phyloP scores from a whole-genome alignment of 2,888 invertebrate species.

The Acanthosoma haemorrhoidale region DNA sequence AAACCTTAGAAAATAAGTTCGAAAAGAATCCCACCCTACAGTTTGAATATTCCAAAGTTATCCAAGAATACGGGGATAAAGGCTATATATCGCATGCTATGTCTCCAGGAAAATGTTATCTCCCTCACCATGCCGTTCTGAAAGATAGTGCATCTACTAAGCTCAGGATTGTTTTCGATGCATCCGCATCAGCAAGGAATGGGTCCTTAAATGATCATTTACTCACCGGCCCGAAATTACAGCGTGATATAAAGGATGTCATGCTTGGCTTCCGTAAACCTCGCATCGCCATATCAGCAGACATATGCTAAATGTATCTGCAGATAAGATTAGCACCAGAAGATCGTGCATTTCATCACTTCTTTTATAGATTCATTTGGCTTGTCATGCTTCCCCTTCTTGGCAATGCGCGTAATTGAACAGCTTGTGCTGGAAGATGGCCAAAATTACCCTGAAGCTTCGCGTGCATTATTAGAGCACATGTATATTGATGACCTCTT shows the following conservation, averaged over 20 bases:
- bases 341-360: neutral
- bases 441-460: neutral
- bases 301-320: constrained; percentile 26
- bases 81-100: constrained; percentile 1
- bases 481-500: neutral
- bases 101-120: neutral
- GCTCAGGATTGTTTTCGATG: constrained; percentile 26
- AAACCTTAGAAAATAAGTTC: constrained; percentile 16
- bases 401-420: neutral
- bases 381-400: neutral
- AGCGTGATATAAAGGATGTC: constrained; percentile 24
- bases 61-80: constrained; percentile 1
- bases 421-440: neutral
- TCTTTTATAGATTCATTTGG: neutral
- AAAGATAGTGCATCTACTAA: neutral
- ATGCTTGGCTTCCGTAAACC: constrained; percentile 22
- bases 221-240: constrained; percentile 16
- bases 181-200: neutral
- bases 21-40: neutral
- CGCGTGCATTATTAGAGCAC: neutral
- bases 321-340: neutral
- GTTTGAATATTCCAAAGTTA: constrained; percentile 10
- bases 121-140: constrained; percentile 24
- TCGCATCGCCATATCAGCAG: constrained; percentile 6
- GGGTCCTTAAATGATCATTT: constrained; percentile 26